Evolutionary conservation across 2,888 invertebrate species (phyloP), one percentile per base, ranked within the genome.

Genomic region (Parthenolecanium corni): DNA sequence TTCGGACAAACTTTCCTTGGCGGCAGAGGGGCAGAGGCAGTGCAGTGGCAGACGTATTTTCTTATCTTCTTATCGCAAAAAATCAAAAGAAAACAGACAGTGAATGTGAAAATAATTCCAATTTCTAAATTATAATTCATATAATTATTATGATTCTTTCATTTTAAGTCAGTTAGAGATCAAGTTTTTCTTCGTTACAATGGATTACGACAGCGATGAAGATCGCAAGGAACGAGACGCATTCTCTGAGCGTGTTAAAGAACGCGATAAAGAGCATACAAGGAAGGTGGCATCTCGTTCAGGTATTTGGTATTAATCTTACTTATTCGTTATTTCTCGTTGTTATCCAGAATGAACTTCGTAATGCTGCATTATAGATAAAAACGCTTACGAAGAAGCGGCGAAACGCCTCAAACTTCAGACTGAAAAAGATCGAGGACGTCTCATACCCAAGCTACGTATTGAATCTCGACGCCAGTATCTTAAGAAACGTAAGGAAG

Each of bases 201-300:
- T 61, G 61, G 61, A 21, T 6, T 49, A 51, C 38, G 69, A 69
- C 53, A 80, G 93, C n/a, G 76, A 80, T 62, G 82, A 80, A 70
- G 96, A 97, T 76, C 75, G 95, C 47, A 83, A 85, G 71, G 94
- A 95, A 74, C 80, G 97, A 68, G 97, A 98, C 76, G 95, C 90
- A 72, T 95, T 98, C 76, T 84, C 93, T 0, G 84, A 83, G 68
- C 79, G 98, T 63, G 77, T 98, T 0, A 88, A 88, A 71, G 79
- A 86, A 70, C 87, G 87, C 68, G 97, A 98, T 81, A 89, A 92
- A 73, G 84, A 83, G 12, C 88, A 85, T 71, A 87, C 87, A 0
- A 81, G 91, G 63, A 92, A 91, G 72, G 81, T 92, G 65, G 80
- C 75, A 11, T 71, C 73, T 16, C 77, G 76, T 68, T 73, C 77